phyloP scores from a whole-genome alignment of 2,888 invertebrate genomes.

The Cacoxenus indagator region DNA sequence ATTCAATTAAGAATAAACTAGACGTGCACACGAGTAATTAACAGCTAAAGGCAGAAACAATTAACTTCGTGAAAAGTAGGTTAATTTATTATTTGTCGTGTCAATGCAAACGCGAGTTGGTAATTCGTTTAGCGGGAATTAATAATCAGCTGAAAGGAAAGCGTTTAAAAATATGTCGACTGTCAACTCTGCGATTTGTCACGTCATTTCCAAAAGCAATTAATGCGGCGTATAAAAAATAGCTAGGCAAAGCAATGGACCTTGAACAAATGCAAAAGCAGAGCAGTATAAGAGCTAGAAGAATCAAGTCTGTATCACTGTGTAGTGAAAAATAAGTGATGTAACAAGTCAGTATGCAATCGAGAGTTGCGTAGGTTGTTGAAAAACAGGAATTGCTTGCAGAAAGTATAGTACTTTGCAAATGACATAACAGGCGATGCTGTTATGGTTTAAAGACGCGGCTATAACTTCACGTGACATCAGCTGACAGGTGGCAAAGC shows the following conservation, averaged over 20 bases:
- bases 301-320: neutral
- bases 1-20: too few relatives aligned
- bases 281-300: neutral
- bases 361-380: neutral
- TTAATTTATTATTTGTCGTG: neutral
- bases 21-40: too few relatives aligned
- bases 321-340: neutral
- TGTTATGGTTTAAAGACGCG: neutral
- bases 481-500: constrained; percentile 2
- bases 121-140: neutral
- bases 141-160: neutral
- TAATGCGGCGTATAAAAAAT: neutral
- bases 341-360: neutral
- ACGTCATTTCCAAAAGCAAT: neutral
- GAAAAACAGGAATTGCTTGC: neutral
- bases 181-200: constrained; percentile 7
- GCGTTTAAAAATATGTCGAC: constrained; percentile 3
- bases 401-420: neutral
- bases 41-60: too few relatives aligned
- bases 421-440: constrained; percentile 13
- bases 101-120: constrained; percentile 17
- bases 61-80: neutral
- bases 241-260: neutral
- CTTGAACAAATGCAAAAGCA: neutral
- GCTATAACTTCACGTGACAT: constrained; percentile 9